Percentiles rank a stretch among this genome's conserved stretches.
Conservation (phyloP, 2,113 vertebrate species). For the Dermatemys mawii region DNA sequence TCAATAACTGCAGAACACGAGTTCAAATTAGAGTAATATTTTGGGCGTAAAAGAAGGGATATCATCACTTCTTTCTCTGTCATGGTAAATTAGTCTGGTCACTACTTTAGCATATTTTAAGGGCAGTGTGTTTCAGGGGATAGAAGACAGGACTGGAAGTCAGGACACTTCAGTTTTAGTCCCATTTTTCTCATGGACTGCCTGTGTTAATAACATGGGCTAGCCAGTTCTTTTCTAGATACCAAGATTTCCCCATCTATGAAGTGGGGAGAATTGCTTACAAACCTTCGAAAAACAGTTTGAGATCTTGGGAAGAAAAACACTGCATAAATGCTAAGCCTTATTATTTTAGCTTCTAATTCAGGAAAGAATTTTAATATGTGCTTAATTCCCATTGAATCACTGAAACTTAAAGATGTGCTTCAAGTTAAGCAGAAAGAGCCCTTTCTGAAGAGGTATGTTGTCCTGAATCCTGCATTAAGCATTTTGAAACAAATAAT, state of each 20-base stretch:
- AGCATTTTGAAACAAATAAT: not conserved
- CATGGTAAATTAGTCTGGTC: accelerated
- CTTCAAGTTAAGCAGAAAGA: slow-evolving; percentile 29
- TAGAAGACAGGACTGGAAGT: not conserved
- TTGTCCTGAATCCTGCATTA: slow-evolving; percentile 32
- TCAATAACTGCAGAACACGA: not conserved
- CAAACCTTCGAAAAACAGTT: slow-evolving; percentile 38
- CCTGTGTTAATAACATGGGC: not conserved
- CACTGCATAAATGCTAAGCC: slow-evolving; percentile 36
- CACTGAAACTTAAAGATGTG: not conserved
- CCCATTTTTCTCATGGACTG: slow-evolving; percentile 5
- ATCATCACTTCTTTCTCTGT: not conserved
- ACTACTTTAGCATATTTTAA: not conserved
- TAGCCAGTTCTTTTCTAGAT: slow-evolving; percentile 27
- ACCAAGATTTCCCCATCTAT: slow-evolving; percentile 49
- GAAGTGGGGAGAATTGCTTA: slow-evolving; percentile 58
- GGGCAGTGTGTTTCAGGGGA: not conserved
- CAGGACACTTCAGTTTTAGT: slow-evolving; percentile 29
- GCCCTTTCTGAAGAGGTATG: slow-evolving; percentile 28
- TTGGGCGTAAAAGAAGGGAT: not conserved
- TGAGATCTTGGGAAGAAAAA: slow-evolving; percentile 40
- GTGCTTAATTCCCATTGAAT: slow-evolving; percentile 40
- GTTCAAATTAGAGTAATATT: not conserved
- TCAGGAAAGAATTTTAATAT: slow-evolving; percentile 50
- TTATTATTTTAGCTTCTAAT: slow-evolving; percentile 65